phyloP scores from a whole-genome alignment of 2,888 invertebrate genomes.

The Yponomeuta cagnagella region DNA sequence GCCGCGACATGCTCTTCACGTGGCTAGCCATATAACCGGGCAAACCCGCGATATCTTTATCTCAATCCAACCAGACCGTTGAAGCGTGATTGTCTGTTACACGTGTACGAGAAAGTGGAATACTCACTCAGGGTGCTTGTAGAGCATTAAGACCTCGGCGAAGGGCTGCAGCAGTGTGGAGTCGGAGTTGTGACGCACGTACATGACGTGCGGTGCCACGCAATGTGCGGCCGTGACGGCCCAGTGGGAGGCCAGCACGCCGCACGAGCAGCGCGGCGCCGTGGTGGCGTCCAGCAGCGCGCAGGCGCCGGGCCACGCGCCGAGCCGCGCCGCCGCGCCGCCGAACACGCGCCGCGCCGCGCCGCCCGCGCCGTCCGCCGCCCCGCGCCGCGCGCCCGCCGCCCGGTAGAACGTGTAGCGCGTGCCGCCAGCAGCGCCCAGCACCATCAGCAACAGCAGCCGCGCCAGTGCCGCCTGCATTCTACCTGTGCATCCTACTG shows the following conservation, averaged over 20 bases:
- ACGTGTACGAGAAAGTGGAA: background rate
- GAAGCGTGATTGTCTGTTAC: background rate
- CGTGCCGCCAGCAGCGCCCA: slow-evolving; percentile 12
- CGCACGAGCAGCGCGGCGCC: slow-evolving; percentile 46
- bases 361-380: slow-evolving; percentile 17
- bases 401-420: slow-evolving; percentile 36
- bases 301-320: slow-evolving; percentile 33
- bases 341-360: slow-evolving; percentile 52
- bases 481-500: background rate
- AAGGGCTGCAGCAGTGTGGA: slow-evolving; percentile 27
- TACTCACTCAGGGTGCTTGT: slow-evolving; percentile 50
- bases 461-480: slow-evolving; percentile 18
- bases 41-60: background rate
- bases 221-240: slow-evolving; percentile 64
- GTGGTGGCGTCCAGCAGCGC: slow-evolving; percentile 51
- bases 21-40: background rate
- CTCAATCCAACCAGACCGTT: background rate
- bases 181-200: slow-evolving; percentile 38
- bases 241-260: slow-evolving; percentile 50
- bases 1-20: background rate
- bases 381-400: slow-evolving; percentile 25
- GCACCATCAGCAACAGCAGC: slow-evolving; percentile 14
- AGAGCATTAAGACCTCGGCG: slow-evolving; percentile 40
- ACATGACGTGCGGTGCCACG: slow-evolving; percentile 40
- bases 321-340: slow-evolving; percentile 33